Percentiles rank a stretch among this genome's conserved stretches.
These are phyloP conservation scores for Phymanthus crucifer DNA, from an alignment of 92 coral and sea anemone genomes.

Conservation along the genomic window DNA sequence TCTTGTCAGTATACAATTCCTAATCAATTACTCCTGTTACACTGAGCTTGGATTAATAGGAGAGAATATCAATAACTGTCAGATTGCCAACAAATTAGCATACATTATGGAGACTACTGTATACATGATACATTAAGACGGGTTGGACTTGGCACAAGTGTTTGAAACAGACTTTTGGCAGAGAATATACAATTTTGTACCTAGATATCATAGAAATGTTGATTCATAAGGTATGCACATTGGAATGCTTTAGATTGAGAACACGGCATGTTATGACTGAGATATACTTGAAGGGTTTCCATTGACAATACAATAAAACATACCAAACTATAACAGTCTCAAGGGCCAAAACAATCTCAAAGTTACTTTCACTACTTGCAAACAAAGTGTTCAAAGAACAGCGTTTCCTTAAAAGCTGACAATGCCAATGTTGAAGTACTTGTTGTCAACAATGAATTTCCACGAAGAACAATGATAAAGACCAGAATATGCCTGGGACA, in stretches of 20 bases:
- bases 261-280: slow-evolving; percentile 3
- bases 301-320: background rate
- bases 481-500: background rate
- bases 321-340: background rate
- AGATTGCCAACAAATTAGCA: background rate
- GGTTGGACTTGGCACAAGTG: background rate
- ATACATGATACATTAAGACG: background rate
- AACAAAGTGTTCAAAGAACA: background rate
- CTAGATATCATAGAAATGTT: background rate
- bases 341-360: background rate
- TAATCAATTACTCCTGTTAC: background rate
- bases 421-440: background rate
- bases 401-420: background rate
- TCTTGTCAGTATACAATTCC: background rate
- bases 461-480: background rate
- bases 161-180: background rate
- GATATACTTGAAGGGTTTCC: background rate
- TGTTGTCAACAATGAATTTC: background rate
- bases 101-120: background rate
- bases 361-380: background rate
- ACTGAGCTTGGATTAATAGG: background rate
- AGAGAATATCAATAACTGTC: background rate
- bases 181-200: background rate
- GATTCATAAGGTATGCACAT: background rate
- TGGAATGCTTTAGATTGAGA: background rate